Conservation (phyloP, 2,113 vertebrate genomes). For the Coracopsis vasa region DNA sequence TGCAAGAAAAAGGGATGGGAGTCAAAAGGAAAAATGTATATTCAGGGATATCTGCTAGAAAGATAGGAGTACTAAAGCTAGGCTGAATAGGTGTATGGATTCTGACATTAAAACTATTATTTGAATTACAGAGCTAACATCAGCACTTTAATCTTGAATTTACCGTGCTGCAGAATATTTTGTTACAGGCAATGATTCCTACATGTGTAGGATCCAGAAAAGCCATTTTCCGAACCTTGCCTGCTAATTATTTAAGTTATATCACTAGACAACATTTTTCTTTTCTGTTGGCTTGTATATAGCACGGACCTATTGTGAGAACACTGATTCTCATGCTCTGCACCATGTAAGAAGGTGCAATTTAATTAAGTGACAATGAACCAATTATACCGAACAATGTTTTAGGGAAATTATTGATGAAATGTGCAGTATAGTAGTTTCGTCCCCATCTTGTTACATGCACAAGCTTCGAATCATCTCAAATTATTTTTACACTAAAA, state of each 20-base stretch:
- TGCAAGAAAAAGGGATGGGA: not conserved
- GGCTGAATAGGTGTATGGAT: not conserved
- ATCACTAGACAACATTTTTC: not conserved
- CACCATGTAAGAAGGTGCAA: not conserved
- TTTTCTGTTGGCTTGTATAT: not conserved
- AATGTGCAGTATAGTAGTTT: not conserved
- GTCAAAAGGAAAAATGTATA: not conserved
- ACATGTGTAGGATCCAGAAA: not conserved
- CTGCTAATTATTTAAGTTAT: not conserved
- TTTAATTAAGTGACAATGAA: slow-evolving; percentile 1
- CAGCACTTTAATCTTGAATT: not conserved
- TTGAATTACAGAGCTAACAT: not conserved
- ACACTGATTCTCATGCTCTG: not conserved
- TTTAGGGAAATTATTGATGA: not conserved
- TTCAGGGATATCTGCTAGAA: not conserved
- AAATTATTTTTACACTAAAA: not conserved
- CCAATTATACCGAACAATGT: not conserved
- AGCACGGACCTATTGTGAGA: not conserved
- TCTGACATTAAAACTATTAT: not conserved
- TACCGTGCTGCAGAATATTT: not conserved
- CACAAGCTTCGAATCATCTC: not conserved
- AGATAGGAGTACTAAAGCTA: not conserved
- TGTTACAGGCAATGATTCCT: not conserved
- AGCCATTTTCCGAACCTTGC: not conserved
- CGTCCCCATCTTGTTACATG: not conserved